phyloP scores from a whole-genome alignment of 2,797 vertebrate species.

The Semotilus atromaculatus region DNA sequence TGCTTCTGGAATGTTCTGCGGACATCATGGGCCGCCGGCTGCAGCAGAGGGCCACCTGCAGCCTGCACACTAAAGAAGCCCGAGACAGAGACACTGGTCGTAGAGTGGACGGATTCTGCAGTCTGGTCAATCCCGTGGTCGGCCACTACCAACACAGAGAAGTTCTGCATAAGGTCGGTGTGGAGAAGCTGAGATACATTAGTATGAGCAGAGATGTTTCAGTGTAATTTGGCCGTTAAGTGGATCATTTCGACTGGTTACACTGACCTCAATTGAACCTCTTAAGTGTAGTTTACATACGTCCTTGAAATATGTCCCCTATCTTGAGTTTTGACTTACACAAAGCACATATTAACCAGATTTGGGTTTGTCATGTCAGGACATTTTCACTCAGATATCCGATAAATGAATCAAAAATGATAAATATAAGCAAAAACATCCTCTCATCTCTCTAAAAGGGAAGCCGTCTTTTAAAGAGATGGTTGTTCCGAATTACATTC shows the following conservation, averaged over 20 bases:
- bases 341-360: background rate
- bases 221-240: background rate
- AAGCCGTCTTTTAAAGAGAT: background rate
- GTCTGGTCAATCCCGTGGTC: slow-evolving; percentile 72
- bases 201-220: background rate
- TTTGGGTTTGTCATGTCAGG: background rate
- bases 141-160: slow-evolving; percentile 83
- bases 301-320: background rate
- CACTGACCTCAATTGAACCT: background rate
- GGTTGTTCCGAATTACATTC: background rate
- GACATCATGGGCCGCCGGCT: slow-evolving; percentile 84
- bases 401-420: slow-evolving; percentile 8
- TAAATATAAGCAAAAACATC: background rate
- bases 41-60: slow-evolving; percentile 68
- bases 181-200: background rate
- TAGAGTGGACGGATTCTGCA: slow-evolving; percentile 78
- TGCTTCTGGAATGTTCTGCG: slow-evolving; percentile 86
- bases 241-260: slow-evolving; percentile 3
- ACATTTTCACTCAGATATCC: background rate
- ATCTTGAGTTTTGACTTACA: background rate
- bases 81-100: slow-evolving; percentile 61
- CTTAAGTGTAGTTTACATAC: background rate
- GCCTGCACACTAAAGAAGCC: slow-evolving; percentile 56
- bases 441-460: background rate
- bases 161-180: slow-evolving; percentile 83